Percentiles rank a stretch among this genome's conserved stretches.
Conservation (phyloP, 92 coral and sea anemone species). For the Blastomussa wellsi region DNA sequence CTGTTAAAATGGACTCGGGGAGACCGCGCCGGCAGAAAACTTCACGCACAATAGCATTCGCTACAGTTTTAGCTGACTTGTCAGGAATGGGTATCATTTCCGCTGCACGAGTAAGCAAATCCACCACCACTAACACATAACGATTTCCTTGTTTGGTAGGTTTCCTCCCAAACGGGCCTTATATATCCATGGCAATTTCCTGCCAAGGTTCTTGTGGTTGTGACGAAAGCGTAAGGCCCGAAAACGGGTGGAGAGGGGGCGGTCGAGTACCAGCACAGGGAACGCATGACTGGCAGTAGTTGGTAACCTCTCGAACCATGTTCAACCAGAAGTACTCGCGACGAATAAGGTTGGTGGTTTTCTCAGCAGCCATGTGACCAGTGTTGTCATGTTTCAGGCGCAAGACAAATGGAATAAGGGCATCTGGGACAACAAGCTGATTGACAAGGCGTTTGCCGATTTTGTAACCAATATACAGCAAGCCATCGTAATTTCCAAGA, state of each 20-base stretch:
- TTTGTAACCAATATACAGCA: background rate
- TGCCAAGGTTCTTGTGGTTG: conserved; percentile 64
- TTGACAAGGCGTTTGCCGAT: conserved; percentile 39
- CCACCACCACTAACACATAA: conserved; percentile 49
- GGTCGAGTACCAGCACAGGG: conserved; percentile 40
- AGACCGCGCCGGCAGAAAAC: conserved; percentile 59
- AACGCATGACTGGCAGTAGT: conserved; percentile 47
- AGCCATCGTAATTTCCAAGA: background rate
- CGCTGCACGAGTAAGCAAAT: conserved; percentile 47
- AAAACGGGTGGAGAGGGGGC: conserved; percentile 21
- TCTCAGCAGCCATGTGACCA: conserved; percentile 54
- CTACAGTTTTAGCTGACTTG: conserved; percentile 62
- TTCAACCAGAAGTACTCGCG: conserved; percentile 52
- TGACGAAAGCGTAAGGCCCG: conserved; percentile 43
- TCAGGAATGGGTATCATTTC: conserved; percentile 55
- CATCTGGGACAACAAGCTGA: conserved; percentile 35
- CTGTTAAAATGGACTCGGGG: conserved; percentile 44
- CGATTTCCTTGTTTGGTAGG: conserved; percentile 44
- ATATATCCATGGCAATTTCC: conserved; percentile 53
- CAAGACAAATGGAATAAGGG: conserved; percentile 22
- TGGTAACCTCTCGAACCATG: conserved; percentile 27
- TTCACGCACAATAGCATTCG: conserved; percentile 29
- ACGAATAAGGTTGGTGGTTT: conserved; percentile 42
- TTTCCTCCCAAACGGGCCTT: conserved; percentile 56
- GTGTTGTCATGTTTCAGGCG: conserved; percentile 47